A percentile compares a stretch with the other conserved stretches of the same genome.
Conservation (phyloP, 2,113 vertebrate genomes). For the Tragelaphus buxtoni region DNA sequence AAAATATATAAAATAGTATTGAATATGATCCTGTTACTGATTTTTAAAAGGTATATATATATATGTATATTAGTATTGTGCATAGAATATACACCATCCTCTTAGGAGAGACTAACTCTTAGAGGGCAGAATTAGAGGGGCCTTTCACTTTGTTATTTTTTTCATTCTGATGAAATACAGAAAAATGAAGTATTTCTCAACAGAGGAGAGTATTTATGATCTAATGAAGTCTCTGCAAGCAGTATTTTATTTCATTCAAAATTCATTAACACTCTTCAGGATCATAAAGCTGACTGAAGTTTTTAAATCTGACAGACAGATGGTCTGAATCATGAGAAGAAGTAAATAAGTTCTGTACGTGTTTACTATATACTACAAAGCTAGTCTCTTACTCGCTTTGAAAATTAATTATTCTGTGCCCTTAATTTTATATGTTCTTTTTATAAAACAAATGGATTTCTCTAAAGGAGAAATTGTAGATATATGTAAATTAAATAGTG, state of each 20-base stretch:
- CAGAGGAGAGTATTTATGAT: background rate
- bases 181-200: background rate
- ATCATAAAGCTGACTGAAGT: background rate
- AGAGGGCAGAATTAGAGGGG: background rate
- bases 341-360: background rate
- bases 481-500: background rate
- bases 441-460: conserved; percentile 13
- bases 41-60: background rate
- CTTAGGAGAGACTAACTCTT: background rate
- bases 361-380: background rate
- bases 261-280: background rate
- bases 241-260: background rate
- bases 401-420: background rate
- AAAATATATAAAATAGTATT: background rate
- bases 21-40: background rate
- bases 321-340: background rate
- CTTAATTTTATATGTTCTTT: conserved; percentile 9
- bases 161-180: conserved; percentile 5
- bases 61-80: background rate
- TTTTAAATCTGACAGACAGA: background rate
- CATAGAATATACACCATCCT: background rate
- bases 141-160: background rate
- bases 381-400: background rate
- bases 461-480: conserved; percentile 19
- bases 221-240: background rate